Conservation (phyloP, 2,888 invertebrate species). For the Auanema sp. region DNA sequence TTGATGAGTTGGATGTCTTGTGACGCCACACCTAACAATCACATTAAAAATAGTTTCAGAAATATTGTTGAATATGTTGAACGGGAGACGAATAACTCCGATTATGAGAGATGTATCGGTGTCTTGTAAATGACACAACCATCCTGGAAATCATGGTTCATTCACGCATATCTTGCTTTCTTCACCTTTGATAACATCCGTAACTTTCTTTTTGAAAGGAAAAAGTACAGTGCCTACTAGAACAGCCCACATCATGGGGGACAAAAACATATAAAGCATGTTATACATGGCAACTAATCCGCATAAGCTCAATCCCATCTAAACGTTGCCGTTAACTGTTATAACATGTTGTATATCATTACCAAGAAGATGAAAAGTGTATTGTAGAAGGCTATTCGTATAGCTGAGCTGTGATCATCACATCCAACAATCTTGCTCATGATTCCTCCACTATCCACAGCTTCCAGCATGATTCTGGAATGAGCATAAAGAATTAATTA, state of each 20-base stretch:
- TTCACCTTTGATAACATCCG: conserved; percentile 67
- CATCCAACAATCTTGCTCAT: conserved; percentile 24
- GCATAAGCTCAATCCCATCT: conserved; percentile 64
- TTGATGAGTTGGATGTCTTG: not conserved
- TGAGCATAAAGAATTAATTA: no score
- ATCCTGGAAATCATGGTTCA: conserved; percentile 32
- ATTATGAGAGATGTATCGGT: conserved; percentile 67
- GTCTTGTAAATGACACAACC: conserved; percentile 50
- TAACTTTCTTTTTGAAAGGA: conserved; percentile 84
- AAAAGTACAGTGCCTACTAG: conserved; percentile 95
- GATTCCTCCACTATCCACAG: conserved; percentile 10
- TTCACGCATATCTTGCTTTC: not conserved
- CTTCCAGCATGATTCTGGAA: no score
- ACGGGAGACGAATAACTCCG: conserved; percentile 70
- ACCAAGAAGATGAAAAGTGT: conserved; percentile 55
- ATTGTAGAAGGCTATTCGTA: conserved; percentile 60
- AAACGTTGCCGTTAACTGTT: conserved; percentile 19
- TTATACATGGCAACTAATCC: conserved; percentile 79
- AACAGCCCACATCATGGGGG: conserved; percentile 91
- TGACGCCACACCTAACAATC: conserved; percentile 23
- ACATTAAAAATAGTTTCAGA: conserved; percentile 46
- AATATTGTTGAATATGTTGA: conserved; percentile 68
- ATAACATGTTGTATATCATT: not conserved
- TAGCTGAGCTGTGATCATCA: conserved; percentile 51
- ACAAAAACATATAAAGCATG: conserved; percentile 69